phyloP scores from a whole-genome alignment of 1,140 invertebrate genomes.

The Diachasmimorpha longicaudata region DNA sequence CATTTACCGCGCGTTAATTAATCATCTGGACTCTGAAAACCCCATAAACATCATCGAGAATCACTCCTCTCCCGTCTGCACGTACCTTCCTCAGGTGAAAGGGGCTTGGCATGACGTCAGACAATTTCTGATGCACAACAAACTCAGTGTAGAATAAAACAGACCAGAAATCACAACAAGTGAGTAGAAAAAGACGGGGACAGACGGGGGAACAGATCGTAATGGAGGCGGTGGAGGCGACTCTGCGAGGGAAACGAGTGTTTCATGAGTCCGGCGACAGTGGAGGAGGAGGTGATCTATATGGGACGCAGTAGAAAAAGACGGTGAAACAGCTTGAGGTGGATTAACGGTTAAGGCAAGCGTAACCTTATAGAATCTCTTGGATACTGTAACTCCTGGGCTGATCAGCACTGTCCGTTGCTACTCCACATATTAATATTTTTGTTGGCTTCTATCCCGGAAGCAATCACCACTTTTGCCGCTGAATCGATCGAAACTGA shows the following conservation, averaged over 20 bases:
- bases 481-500: not conserved
- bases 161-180: not conserved
- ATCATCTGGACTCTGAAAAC: not conserved
- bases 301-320: not conserved
- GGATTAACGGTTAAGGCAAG: constrained; percentile 53
- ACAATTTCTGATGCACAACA: too few species aligned
- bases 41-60: not conserved
- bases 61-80: not conserved
- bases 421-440: constrained; percentile 4
- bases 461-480: not conserved
- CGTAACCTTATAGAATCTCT: constrained; percentile 50
- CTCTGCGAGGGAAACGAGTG: not conserved
- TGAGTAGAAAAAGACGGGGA: not conserved
- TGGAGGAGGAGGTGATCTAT: not conserved
- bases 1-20: not conserved
- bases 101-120: constrained; percentile 43
- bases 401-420: constrained; percentile 18
- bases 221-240: not conserved
- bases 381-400: not conserved
- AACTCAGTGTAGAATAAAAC: too few species aligned
- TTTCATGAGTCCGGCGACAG: not conserved
- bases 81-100: constrained; percentile 48
- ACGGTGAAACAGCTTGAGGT: constrained; percentile 29
- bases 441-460: not conserved
- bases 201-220: not conserved